Base-by-base conservation (phyloP, 2,888 invertebrate genomes). In the Rotaria magnacalcarata region DNA sequence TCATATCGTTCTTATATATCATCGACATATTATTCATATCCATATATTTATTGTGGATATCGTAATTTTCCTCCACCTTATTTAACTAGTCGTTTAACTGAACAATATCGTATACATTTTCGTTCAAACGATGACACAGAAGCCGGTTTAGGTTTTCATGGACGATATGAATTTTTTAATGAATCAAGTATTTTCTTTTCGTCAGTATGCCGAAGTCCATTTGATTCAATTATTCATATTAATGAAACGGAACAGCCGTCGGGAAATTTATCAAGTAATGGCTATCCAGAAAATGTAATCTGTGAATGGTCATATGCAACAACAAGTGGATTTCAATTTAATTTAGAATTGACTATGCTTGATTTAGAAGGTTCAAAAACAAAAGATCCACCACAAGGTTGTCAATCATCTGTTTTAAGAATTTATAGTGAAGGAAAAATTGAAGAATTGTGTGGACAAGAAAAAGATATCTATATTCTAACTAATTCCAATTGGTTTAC, bases 381-480 rank as follows among this genome's bases (percentile, higher is more conserved):
- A 80, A 47, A 80, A 80, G 80, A 80, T 80, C 80, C 80, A 47
- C 47, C 80, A 80, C 24, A n/a, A 47, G 80, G 80, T 24, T 80
- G 80, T 80, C 80, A 80, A 80, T n/a, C 80, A 80, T 80, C 80
- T 47, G 24, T 80, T n/a, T 24, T 80, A 80, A 43, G n/a, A 47
- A 80, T 80, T 7, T 47, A 24, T 47, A 47, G 80, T 47, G 24
- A 80, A 14, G 47, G 41, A 43, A 47, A n/a, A 47, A 80, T 80
- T 11, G 80, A 80, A 47, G 80, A 80, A 80, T 80, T 80, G 47
- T 80, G 80, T 47, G 80, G 80, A 47, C 21, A 80, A n/a, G 47
- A 80, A n/a, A 21, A 47, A 47, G 10, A 11, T 11, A n/a, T 80
- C 1, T 47, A 47, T 43, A 43, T 47, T 24, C 14, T 80, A 4